phyloP scores from a whole-genome alignment of 2,113 vertebrate species.

The Geothlypis trichas region DNA sequence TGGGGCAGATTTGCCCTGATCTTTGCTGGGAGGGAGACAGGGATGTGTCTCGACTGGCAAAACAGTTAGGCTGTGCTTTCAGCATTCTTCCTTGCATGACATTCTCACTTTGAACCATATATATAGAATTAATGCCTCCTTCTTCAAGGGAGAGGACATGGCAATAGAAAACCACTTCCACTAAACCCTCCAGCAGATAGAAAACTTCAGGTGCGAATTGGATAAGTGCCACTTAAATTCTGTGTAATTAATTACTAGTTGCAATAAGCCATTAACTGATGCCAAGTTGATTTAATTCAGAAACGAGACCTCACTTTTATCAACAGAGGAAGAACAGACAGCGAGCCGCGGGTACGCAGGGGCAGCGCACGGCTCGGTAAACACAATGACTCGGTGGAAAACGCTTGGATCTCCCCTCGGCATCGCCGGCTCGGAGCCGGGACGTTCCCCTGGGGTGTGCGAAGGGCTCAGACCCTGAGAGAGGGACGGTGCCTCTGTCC shows the following conservation, averaged over 20 bases:
- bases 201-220: constrained; percentile 7
- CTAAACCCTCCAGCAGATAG: neutral
- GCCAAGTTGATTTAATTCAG: neutral
- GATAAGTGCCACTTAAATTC: neutral
- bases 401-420: neutral
- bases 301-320: neutral
- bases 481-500: neutral
- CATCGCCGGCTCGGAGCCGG: neutral
- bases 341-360: neutral
- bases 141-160: neutral
- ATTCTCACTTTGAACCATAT: neutral
- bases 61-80: neutral
- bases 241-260: neutral
- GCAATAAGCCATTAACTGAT: neutral
- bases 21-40: neutral
- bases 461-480: neutral
- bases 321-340: neutral
- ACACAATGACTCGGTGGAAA: neutral
- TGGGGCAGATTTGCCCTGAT: neutral
- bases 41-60: neutral
- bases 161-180: neutral
- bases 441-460: neutral
- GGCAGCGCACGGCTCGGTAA: neutral
- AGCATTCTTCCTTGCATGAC: neutral
- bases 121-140: neutral